Conservation (phyloP, 2,888 invertebrate species). For the Myopa tessellatipennis region DNA sequence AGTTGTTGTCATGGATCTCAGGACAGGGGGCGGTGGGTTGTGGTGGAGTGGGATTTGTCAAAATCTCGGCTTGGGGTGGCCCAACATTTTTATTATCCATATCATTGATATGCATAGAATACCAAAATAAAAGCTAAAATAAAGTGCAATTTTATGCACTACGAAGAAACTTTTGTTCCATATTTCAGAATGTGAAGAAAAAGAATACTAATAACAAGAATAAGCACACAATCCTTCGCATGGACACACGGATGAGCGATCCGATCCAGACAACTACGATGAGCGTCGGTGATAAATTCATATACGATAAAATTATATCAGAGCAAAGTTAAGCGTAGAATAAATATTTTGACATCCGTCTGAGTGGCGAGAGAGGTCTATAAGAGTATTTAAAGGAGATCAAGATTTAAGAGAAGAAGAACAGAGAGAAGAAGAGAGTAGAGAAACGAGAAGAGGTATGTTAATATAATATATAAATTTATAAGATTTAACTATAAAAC, state of each 20-base stretch:
- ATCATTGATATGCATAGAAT: conserved; percentile 37
- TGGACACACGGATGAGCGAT: neutral
- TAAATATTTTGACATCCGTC: neutral
- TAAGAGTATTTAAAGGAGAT: neutral
- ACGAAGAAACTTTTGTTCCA: conserved; percentile 45
- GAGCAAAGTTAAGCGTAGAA: neutral
- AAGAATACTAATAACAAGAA: no score
- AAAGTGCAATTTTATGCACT: conserved; percentile 64
- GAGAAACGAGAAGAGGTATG: no score
- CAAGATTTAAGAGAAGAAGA: no score
- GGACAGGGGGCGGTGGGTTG: neutral
- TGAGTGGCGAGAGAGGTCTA: neutral
- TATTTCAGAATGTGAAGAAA: neutral
- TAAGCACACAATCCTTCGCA: neutral
- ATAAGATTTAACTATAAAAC: no score
- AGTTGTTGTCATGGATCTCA: conserved; percentile 19
- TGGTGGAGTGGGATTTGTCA: neutral
- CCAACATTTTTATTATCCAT: neutral
- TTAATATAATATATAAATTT: no score
- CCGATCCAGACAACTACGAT: no score
- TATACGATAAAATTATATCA: neutral
- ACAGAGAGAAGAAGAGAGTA: no score
- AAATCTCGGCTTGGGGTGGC: neutral
- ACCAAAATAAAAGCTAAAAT: conserved; percentile 56
- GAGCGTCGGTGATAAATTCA: no score